Evolutionary conservation across 2,888 invertebrate genomes (phyloP).

Genomic region (Xestia sexstrigata): DNA sequence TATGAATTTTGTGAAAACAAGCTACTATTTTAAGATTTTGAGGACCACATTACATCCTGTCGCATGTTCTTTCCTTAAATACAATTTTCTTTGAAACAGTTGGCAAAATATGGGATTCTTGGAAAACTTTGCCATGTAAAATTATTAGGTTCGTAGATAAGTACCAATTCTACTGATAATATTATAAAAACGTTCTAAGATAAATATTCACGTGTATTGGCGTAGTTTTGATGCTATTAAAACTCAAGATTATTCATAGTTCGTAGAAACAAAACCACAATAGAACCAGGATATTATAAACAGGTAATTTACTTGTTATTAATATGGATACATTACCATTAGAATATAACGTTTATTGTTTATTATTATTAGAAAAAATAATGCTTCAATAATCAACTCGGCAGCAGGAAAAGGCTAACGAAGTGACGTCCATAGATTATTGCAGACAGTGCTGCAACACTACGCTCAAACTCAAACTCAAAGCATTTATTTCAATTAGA

Average conservation of each 20-base stretch:
- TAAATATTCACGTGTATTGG: background rate
- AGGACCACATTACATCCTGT: background rate
- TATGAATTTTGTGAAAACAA: background rate
- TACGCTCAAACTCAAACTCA: too few species aligned
- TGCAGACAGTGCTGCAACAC: background rate
- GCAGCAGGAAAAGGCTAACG: background rate
- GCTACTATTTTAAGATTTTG: background rate
- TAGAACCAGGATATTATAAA: background rate
- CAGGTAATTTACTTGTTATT: background rate
- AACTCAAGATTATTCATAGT: constrained; percentile 12
- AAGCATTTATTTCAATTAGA: too few species aligned
- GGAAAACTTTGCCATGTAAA: background rate
- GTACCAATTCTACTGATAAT: background rate
- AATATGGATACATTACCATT: background rate
- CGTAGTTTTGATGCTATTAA: background rate
- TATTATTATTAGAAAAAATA: background rate
- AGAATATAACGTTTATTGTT: background rate
- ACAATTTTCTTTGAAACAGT: background rate
- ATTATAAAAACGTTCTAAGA: background rate
- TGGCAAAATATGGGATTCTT: background rate
- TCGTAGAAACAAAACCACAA: constrained; percentile 8
- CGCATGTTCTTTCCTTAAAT: background rate
- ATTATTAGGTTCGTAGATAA: background rate
- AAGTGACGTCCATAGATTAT: background rate
- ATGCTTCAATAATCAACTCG: background rate